Percentiles rank a stretch among this genome's conserved stretches.
These are phyloP conservation scores for Phortica okadai DNA, from an alignment of 2,888 invertebrate species.

Conservation along the genomic window DNA sequence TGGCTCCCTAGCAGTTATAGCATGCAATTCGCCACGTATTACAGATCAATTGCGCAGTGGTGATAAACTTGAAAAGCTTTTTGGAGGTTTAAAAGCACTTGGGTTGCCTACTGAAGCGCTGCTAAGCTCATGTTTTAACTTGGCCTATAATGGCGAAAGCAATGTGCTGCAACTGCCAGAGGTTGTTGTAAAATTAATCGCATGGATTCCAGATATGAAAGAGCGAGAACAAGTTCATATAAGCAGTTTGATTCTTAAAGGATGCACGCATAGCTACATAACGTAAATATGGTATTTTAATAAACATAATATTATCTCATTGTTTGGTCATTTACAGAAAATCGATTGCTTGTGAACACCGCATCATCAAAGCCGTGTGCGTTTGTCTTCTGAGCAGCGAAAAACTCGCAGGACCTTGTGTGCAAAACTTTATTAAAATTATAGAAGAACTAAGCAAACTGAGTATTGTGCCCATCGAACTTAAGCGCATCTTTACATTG, in stretches of 20 bases:
- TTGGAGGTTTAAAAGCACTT: constrained; percentile 72
- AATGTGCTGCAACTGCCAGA: constrained; percentile 75
- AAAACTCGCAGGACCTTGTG: constrained; percentile 75
- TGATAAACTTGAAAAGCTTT: constrained; percentile 69
- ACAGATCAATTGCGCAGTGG: constrained; percentile 62
- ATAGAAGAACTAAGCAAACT: constrained; percentile 79
- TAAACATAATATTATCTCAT: background rate
- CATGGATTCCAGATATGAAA: constrained; percentile 78
- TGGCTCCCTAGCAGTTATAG: constrained; percentile 66
- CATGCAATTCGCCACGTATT: constrained; percentile 62
- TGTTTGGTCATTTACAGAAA: constrained; percentile 73
- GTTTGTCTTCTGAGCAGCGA: constrained; percentile 75
- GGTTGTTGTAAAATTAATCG: constrained; percentile 77
- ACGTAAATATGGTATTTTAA: constrained; percentile 60
- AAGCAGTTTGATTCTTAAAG: constrained; percentile 72
- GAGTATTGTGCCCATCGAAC: constrained; percentile 79
- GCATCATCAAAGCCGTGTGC: constrained; percentile 77
- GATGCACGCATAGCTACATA: constrained; percentile 77
- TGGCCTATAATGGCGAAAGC: constrained; percentile 75
- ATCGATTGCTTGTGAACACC: constrained; percentile 78
- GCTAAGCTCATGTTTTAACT: constrained; percentile 76
- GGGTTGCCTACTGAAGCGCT: constrained; percentile 77
- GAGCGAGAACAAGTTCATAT: constrained; percentile 76
- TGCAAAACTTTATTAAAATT: constrained; percentile 78
- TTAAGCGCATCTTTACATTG: constrained; percentile 78